These are phyloP conservation scores for Polypedilum pembai DNA, from an alignment of 1,140 invertebrate species.

Conservation along the genomic window DNA sequence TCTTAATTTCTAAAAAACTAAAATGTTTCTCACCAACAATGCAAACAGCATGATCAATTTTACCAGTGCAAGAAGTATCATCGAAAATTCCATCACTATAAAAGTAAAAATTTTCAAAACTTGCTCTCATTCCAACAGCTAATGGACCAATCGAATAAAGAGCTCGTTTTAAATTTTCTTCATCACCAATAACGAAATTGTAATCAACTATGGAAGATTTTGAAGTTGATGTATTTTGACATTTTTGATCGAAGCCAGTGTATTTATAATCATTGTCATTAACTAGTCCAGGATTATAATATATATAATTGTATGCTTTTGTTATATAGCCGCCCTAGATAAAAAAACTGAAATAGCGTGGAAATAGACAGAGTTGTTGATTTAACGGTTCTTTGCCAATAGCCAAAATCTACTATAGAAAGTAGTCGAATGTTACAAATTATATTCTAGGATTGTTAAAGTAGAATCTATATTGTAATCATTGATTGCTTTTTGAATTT, in stretches of 20 bases:
- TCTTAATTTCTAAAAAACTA: too few relatives aligned
- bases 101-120: neutral
- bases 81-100: neutral
- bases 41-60: conserved; percentile 2
- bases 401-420: too few relatives aligned
- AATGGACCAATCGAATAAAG: neutral
- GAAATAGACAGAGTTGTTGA: too few relatives aligned
- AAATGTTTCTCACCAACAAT: neutral
- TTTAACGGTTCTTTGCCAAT: too few relatives aligned
- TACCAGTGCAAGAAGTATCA: neutral
- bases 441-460: too few relatives aligned
- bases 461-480: too few relatives aligned
- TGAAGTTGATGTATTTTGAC: conserved; percentile 34
- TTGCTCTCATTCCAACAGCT: neutral
- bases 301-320: conserved; percentile 51
- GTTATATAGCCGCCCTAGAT: conserved; percentile 51
- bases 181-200: neutral
- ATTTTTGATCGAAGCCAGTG: conserved; percentile 37
- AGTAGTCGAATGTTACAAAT: too few relatives aligned
- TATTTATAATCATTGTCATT: conserved; percentile 48
- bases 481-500: too few relatives aligned
- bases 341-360: neutral
- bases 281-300: conserved; percentile 45
- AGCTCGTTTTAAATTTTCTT: neutral
- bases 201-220: conserved; percentile 43